Base-by-base conservation (phyloP, 2,888 invertebrate species). In the Platycheirus rosarum region DNA sequence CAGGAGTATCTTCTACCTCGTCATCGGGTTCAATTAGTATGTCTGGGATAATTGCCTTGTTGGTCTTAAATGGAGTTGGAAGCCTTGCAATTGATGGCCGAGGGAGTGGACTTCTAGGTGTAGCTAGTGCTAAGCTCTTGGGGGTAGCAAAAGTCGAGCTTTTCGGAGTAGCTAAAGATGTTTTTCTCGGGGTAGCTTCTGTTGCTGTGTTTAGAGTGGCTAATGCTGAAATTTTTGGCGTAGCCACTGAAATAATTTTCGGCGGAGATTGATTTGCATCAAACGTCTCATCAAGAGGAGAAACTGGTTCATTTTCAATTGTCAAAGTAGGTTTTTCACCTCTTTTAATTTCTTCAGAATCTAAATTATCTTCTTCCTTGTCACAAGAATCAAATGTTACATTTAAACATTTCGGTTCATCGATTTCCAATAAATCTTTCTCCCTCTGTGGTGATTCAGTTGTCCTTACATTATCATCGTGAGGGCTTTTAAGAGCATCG, bases 51-150 rank as follows among this genome's bases (percentile, higher is more conserved):
- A 62, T 57, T 13, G 57, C 18, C 6, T 60, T 63, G 2, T 48
- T 84, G 6, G 32, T 32, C 9, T 87, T 87, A 4, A 84, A 86
- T 0, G 89, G 88, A 1, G 88, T 89, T 0, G 86, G 85, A 29
- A 85, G 84, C 4, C 86, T 86, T 70, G 69, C 82, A 3, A 68
- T 68, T 26, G 85, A 86, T 1, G 75, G 63, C 20, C 63, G 68
- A 13, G 57, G 29, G 0, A 53, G 48, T 5, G 29, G 42, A 2
- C 26, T 32, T 46, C 79, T 76, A 18, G 71, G 32, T 7, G 70
- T 63, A 1, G 11, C 16, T 23, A 23, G 1, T 32, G 29, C 8
- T 32, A 7, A 1, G 2, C 4, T 32, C 2, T 32, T 32, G 4
- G 29, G 29, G 1, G 29, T 32, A 11, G 16, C 37, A 8, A 73